phyloP scores from a whole-genome alignment of 1,140 invertebrate species.

The Arctopsyche grandis region DNA sequence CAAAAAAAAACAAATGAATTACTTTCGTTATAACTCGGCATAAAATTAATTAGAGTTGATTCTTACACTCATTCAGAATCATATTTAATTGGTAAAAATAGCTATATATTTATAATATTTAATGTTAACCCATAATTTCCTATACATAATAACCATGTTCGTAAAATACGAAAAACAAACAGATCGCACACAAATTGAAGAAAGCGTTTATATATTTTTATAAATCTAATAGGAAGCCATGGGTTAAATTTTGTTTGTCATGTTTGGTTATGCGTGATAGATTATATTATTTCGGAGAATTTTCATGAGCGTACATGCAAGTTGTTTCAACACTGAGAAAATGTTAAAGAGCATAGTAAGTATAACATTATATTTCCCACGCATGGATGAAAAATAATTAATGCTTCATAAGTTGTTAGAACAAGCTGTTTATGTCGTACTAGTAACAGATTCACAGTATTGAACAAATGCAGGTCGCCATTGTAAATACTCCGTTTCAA shows the following conservation, averaged over 20 bases:
- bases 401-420: no score
- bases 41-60: background rate
- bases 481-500: no score
- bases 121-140: slow-evolving; percentile 14
- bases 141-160: background rate
- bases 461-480: no score
- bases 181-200: background rate
- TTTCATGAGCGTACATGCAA: no score
- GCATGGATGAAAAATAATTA: no score
- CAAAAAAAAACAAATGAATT: background rate
- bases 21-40: background rate
- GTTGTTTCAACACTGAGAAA: no score
- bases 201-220: background rate
- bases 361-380: no score
- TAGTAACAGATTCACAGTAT: no score
- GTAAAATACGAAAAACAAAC: background rate
- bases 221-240: background rate
- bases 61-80: slow-evolving; percentile 9
- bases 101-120: slow-evolving; percentile 1
- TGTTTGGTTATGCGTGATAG: no score
- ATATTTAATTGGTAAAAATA: background rate
- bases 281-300: no score
- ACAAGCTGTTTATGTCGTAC: no score
- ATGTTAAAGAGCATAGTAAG: no score
- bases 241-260: background rate